These are phyloP conservation scores for Xenops minutus DNA, from an alignment of 2,797 vertebrate genomes.

Conservation along the genomic window DNA sequence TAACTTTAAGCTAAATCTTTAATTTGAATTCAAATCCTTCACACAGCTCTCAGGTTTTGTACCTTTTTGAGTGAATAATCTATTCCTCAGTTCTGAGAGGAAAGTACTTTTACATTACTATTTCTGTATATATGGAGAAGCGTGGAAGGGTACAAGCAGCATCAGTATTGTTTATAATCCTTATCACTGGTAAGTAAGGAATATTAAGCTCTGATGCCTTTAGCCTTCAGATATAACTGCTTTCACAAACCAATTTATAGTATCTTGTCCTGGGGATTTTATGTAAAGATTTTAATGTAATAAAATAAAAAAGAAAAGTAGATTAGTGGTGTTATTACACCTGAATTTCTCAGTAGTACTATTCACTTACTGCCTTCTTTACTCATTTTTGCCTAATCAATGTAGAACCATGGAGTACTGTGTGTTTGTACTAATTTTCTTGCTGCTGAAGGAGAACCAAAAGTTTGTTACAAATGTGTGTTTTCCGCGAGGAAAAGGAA, in stretches of 20 bases:
- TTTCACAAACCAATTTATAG: conserved; percentile 38
- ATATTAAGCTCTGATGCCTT: conserved; percentile 28
- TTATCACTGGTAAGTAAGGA: conserved; percentile 37
- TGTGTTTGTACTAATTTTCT: background rate
- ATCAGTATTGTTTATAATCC: conserved; percentile 9
- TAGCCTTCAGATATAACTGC: conserved; percentile 27
- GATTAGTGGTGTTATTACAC: conserved; percentile 6
- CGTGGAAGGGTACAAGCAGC: background rate
- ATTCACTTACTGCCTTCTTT: background rate
- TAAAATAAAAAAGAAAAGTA: conserved; percentile 41
- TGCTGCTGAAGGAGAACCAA: background rate
- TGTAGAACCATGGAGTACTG: background rate
- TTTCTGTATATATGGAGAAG: background rate
- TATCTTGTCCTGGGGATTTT: conserved; percentile 17
- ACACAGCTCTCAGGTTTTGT: background rate
- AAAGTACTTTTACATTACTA: background rate
- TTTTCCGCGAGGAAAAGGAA: background rate
- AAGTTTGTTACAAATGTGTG: background rate
- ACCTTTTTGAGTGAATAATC: conserved; percentile 22
- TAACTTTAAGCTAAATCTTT: conserved; percentile 41
- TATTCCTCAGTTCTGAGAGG: background rate
- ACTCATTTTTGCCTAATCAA: background rate
- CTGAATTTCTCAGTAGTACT: background rate
- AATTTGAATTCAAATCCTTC: conserved; percentile 36
- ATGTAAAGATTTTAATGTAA: conserved; percentile 23